Percentiles rank a stretch among this genome's conserved stretches.
phyloP scores from a whole-genome alignment of 2,888 invertebrate species.

The Cephonodes hylas region DNA sequence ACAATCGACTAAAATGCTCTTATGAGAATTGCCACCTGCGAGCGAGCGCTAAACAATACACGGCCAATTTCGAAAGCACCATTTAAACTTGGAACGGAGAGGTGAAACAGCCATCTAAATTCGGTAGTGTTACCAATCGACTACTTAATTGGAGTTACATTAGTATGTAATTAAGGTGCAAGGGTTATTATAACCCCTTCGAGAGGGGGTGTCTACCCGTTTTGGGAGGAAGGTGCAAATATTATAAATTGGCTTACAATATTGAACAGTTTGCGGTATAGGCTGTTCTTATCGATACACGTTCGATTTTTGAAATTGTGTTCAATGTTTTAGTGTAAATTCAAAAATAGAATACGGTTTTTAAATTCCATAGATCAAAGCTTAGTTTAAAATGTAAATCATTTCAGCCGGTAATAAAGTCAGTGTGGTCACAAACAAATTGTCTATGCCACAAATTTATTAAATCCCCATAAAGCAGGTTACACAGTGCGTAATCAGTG shows the following conservation, averaged over 20 bases:
- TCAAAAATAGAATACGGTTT: not conserved
- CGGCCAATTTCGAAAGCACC: constrained; percentile 15
- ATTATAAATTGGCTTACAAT: constrained; percentile 37
- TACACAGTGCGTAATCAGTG: constrained; percentile 38
- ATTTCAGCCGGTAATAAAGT: not conserved
- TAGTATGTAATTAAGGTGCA: constrained; percentile 77
- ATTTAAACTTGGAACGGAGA: constrained; percentile 9
- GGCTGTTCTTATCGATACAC: not conserved
- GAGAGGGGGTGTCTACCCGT: constrained; percentile 4
- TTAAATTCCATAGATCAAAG: not conserved
- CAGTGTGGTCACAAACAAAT: constrained; percentile 6
- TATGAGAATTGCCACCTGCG: constrained; percentile 15
- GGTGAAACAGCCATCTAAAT: constrained; percentile 38
- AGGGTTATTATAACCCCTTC: constrained; percentile 44
- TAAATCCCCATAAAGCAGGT: constrained; percentile 40
- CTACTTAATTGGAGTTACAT: constrained; percentile 78
- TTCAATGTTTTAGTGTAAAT: not conserved
- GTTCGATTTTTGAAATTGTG: not conserved
- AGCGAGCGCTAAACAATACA: constrained; percentile 12
- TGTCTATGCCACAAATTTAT: constrained; percentile 29
- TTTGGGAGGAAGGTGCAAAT: constrained; percentile 17
- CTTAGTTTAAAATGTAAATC: not conserved
- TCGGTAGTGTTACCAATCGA: constrained; percentile 59
- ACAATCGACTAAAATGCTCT: constrained; percentile 14
- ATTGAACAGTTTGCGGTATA: not conserved